Conservation (phyloP, 30 jellyfish, hydroid and myxozoan species). For the Sanderia malayensis region DNA sequence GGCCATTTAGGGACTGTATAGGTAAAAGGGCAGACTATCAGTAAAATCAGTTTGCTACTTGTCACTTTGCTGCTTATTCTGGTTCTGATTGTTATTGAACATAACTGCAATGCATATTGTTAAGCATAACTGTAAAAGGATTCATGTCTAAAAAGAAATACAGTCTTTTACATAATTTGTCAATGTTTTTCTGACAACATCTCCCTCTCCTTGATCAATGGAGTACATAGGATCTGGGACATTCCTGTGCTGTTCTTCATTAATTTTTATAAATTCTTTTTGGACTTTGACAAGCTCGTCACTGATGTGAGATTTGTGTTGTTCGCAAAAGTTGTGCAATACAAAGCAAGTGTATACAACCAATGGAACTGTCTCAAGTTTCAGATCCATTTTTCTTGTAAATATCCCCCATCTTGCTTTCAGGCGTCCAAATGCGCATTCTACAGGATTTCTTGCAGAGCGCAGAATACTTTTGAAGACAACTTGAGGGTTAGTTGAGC, state of each 20-base stretch:
- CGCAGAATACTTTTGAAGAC: constrained; percentile 59
- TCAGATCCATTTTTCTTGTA: constrained; percentile 46
- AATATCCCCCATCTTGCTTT: constrained; percentile 70
- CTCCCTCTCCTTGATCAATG: neutral
- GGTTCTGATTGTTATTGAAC: too few relatives aligned
- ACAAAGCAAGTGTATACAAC: constrained; percentile 65
- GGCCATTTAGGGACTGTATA: too few relatives aligned
- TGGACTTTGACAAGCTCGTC: neutral
- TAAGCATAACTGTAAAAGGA: too few relatives aligned
- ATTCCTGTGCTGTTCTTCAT: neutral
- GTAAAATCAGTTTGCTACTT: too few relatives aligned
- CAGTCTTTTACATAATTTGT: neutral
- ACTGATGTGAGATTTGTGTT: neutral
- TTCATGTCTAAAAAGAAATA: too few relatives aligned
- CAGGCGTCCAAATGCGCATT: constrained; percentile 79
- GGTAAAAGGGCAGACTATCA: too few relatives aligned
- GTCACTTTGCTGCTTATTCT: too few relatives aligned
- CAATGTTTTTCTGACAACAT: neutral
- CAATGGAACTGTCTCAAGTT: constrained; percentile 41
- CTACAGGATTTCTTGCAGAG: constrained; percentile 69
- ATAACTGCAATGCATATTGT: too few relatives aligned
- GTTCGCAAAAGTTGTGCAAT: constrained; percentile 64
- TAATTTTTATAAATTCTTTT: neutral
- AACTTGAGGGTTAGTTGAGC: constrained; percentile 43
- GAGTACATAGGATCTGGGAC: neutral